A percentile compares a stretch with the other conserved stretches of the same genome.
These are phyloP conservation scores for Cerastis leucographa DNA, from an alignment of 2,888 invertebrate genomes.

Conservation along the genomic window DNA sequence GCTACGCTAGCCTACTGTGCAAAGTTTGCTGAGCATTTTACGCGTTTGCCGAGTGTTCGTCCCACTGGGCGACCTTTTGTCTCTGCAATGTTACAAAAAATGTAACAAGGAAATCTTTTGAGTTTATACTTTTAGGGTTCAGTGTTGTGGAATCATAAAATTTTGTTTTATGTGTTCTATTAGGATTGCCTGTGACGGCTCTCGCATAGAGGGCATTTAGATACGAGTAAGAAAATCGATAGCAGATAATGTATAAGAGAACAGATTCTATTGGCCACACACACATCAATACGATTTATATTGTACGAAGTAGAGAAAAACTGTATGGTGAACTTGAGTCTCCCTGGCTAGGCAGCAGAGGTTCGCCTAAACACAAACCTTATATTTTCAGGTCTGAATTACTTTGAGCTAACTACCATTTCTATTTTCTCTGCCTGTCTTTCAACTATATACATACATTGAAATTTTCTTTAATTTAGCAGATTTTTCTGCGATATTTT, in stretches of 20 bases:
- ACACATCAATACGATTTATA: neutral
- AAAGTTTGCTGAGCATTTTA: conserved; percentile 73
- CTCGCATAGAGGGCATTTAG: neutral
- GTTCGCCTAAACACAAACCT: neutral
- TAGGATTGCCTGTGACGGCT: neutral
- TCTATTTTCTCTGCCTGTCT: neutral
- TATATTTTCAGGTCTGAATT: neutral
- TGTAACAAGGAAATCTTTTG: conserved; percentile 47
- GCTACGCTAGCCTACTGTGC: conserved; percentile 72
- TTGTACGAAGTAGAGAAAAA: neutral
- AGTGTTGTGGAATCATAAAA: neutral
- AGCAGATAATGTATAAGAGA: neutral
- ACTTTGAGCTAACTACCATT: neutral
- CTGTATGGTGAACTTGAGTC: neutral
- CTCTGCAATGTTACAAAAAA: conserved; percentile 52
- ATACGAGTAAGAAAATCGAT: neutral
- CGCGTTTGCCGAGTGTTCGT: conserved; percentile 66
- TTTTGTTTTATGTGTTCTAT: neutral
- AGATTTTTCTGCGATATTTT: conserved; percentile 9
- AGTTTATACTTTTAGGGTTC: conserved; percentile 37
- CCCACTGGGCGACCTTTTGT: conserved; percentile 70
- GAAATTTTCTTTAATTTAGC: neutral
- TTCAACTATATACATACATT: neutral
- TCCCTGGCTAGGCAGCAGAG: neutral
- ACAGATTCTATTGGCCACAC: neutral